Evolutionary conservation across 2,888 invertebrate genomes (phyloP).

Genomic region (Cinara cedri): DNA sequence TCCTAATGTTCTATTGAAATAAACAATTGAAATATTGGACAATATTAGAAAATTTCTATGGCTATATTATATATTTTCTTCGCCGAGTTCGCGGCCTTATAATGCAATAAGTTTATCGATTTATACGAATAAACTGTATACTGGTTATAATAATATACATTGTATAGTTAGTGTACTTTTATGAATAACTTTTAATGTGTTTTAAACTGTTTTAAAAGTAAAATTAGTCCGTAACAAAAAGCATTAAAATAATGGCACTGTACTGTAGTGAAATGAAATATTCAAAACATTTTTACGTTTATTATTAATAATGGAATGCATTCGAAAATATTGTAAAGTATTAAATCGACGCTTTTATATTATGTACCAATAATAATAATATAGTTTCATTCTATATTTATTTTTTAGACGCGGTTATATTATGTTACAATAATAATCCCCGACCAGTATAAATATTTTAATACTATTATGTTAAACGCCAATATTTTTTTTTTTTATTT

Average conservation of each 20-base stretch:
- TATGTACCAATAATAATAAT: too few species aligned
- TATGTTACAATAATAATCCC: not conserved
- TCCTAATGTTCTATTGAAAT: not conserved
- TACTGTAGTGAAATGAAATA: constrained; percentile 1
- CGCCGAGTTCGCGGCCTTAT: not conserved
- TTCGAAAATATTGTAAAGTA: constrained; percentile 6
- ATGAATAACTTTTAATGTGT: constrained; percentile 21
- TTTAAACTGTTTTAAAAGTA: constrained; percentile 32
- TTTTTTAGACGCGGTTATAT: not conserved
- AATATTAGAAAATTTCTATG: not conserved
- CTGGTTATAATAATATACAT: too few species aligned
- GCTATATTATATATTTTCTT: too few species aligned
- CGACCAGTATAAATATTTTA: too few species aligned
- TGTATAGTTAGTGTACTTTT: too few species aligned
- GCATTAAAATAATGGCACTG: constrained; percentile 2
- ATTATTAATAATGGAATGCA: not conserved
- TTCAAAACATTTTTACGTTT: not conserved
- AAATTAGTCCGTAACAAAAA: constrained; percentile 8
- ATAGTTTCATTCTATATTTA: not conserved
- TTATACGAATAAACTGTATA: constrained; percentile 3
- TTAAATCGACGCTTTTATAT: not conserved
- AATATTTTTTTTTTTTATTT: too few species aligned
- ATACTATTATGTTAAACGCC: too few species aligned
- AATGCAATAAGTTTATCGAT: constrained; percentile 16
- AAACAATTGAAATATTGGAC: not conserved